Percentiles rank a stretch among this genome's conserved stretches.
phyloP scores from a whole-genome alignment of 2,888 invertebrate genomes.

The Biston stratarius region DNA sequence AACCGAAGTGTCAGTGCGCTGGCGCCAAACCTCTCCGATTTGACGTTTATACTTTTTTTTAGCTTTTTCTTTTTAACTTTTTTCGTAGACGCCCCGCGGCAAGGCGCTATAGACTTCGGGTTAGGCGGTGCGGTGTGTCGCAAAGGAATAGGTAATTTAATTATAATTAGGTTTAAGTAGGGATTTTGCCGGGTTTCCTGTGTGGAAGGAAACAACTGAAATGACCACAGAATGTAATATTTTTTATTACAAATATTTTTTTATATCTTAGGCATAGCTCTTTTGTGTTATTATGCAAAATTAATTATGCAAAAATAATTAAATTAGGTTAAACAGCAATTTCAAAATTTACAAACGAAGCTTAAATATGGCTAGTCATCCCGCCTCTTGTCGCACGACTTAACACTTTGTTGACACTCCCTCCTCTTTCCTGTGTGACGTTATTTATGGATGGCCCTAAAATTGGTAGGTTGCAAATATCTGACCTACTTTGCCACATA shows the following conservation, averaged over 20 bases:
- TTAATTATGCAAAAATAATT: too few species aligned
- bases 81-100: conserved; percentile 66
- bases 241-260: not conserved
- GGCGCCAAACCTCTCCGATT: conserved; percentile 76
- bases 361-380: too few species aligned
- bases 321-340: too few species aligned
- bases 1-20: conserved; percentile 73
- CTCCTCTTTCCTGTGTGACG: too few species aligned
- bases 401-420: too few species aligned
- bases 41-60: conserved; percentile 59
- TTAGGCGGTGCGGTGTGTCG: conserved; percentile 26
- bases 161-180: conserved; percentile 53
- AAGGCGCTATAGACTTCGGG: conserved; percentile 51
- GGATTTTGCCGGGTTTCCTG: conserved; percentile 44
- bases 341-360: too few species aligned
- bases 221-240: not conserved
- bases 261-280: too few species aligned
- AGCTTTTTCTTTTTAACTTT: conserved; percentile 63
- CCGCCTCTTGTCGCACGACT: too few species aligned
- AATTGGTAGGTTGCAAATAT: too few species aligned
- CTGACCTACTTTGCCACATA: too few species aligned
- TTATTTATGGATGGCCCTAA: too few species aligned
- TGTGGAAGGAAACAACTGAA: not conserved
- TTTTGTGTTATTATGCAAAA: too few species aligned
- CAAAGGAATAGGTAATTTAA: conserved; percentile 50